Evolutionary conservation across 2,888 invertebrate genomes (phyloP), one percentile per base, ranked within the genome.

Genomic region (Plagodis pulveraria): DNA sequence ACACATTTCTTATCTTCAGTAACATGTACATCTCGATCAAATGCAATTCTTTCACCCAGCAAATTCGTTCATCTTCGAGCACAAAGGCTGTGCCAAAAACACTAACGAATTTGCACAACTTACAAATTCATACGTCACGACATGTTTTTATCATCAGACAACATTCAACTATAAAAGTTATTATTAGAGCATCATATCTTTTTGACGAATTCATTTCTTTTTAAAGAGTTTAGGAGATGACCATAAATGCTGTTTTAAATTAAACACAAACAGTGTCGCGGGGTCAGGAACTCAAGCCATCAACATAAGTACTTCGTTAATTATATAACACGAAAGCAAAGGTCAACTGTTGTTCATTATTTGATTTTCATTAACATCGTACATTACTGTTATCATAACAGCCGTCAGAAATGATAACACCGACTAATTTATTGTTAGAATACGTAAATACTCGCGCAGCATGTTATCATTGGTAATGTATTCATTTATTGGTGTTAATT

Each of bases 341-440:
- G 80, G 75, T 78, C 72, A 77, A 67, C 69, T 63, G 66, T 77
- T 52, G 56, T 62, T 60, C 60, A 58, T 64, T 63, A 76, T 80
- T 76, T 77, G 74, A 76, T 72, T 73, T 75, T 72, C 72, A 74
- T 74, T 74, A 74, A 67, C 73, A 54, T 56, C 60, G 36, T 61
- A 51, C 58, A 58, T 60, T 54, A 58, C 43, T 58, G 52, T 63
- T 67, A 67, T 69, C 62, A 50, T 58, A 55, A 63, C 59, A 63
- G 49, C 42, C 56, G 57, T 46, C 48, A 52, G 42, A 41, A 50
- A 48, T 35, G 63, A 65, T 66, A 63, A 65, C 62, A 56, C 40
- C 11, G 10, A 54, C 50, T 60, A 50, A 62, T 63, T 61, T 53
- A 58, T 63, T 60, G 60, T 54, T 57, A 48, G 50, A 45, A 52